phyloP scores from a whole-genome alignment of 2,113 vertebrate species.

The Poicephalus meyeri region DNA sequence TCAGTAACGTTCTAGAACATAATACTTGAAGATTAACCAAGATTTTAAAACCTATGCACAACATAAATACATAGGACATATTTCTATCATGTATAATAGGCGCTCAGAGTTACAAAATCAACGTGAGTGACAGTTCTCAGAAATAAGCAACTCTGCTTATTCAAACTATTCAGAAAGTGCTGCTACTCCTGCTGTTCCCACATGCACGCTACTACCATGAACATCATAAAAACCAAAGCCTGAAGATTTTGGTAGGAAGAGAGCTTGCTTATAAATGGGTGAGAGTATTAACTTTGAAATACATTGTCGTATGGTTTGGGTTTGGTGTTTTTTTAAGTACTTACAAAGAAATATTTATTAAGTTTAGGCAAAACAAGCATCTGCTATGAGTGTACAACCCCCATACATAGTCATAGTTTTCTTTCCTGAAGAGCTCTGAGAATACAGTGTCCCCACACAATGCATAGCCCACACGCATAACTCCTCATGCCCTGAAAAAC shows the following conservation, averaged over 20 bases:
- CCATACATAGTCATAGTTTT: background rate
- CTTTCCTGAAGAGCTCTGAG: background rate
- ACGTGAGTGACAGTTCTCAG: background rate
- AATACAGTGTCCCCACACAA: background rate
- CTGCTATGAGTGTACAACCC: background rate
- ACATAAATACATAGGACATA: background rate
- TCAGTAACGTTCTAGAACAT: background rate
- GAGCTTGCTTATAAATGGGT: background rate
- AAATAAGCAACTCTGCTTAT: background rate
- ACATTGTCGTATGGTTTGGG: background rate
- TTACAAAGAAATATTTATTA: constrained; percentile 28
- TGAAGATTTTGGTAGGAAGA: background rate
- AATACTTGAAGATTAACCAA: background rate
- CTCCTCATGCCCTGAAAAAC: background rate
- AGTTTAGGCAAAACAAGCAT: constrained; percentile 34
- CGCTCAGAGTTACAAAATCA: background rate
- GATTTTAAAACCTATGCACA: background rate
- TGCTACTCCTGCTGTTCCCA: background rate
- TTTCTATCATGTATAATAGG: background rate
- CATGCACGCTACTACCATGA: background rate
- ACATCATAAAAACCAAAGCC: background rate
- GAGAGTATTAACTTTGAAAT: background rate
- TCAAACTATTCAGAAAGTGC: background rate
- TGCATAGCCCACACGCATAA: background rate
- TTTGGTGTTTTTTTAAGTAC: background rate